A percentile compares a stretch with the other conserved stretches of the same genome.
Conservation (phyloP, 1,140 invertebrate genomes). For the Eriosoma lanigerum region DNA sequence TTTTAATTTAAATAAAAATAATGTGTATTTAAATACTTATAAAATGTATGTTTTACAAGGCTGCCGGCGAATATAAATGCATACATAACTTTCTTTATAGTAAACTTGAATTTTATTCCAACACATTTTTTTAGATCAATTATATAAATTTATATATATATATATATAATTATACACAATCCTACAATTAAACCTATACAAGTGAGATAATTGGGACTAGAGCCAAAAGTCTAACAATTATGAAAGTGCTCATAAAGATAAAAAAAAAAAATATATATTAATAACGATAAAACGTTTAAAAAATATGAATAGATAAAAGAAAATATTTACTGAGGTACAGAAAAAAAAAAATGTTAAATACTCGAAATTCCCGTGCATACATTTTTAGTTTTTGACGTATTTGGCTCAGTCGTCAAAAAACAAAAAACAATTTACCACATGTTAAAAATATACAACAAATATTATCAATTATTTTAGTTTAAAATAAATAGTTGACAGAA, state of each 20-base stretch:
- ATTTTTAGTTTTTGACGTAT: no score
- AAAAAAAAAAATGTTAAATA: background rate
- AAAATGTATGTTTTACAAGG: no score
- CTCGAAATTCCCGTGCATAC: background rate
- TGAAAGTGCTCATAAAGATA: background rate
- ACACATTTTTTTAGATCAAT: no score
- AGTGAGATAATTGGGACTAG: background rate
- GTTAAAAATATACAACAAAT: background rate
- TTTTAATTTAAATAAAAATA: no score
- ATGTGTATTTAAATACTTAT: no score
- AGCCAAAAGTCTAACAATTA: background rate
- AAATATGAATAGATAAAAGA: no score
- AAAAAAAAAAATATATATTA: background rate
- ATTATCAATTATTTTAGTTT: background rate
- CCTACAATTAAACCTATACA: background rate
- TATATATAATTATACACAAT: constrained; percentile 6
- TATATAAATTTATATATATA: background rate
- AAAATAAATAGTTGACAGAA: background rate
- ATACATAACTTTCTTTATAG: no score
- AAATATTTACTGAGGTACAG: background rate
- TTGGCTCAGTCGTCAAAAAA: constrained; percentile 8
- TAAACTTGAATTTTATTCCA: no score
- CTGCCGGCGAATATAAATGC: no score
- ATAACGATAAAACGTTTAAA: background rate
- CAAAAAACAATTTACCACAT: background rate